Percentiles rank a stretch among this genome's conserved stretches.
Conservation (phyloP, 2,797 vertebrate genomes). For the Falco columbarius region DNA sequence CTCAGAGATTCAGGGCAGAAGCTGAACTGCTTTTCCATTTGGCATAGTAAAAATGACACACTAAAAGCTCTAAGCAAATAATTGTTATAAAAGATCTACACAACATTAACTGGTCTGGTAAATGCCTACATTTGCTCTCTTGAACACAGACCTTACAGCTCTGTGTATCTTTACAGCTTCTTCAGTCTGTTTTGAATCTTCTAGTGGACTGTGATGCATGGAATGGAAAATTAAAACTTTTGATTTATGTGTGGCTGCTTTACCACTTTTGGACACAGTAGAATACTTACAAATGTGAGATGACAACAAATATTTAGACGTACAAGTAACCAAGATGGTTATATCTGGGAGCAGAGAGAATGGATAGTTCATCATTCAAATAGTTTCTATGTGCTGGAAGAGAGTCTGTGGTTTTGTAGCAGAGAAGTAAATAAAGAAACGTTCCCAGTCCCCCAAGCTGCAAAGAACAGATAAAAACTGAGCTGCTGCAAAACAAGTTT, state of each 20-base stretch:
- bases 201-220: neutral
- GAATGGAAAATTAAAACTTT: slow-evolving; percentile 52
- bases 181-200: slow-evolving; percentile 10
- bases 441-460: neutral
- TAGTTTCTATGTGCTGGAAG: neutral
- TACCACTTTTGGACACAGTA: slow-evolving; percentile 14
- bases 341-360: slow-evolving; percentile 19
- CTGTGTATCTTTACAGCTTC: neutral
- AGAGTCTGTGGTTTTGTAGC: neutral
- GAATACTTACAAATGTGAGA: neutral
- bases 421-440: slow-evolving; percentile 26
- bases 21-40: neutral
- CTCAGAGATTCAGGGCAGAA: neutral
- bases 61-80: neutral
- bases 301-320: slow-evolving; percentile 33
- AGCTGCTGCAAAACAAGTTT: slow-evolving; percentile 14
- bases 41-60: neutral
- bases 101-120: neutral
- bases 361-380: slow-evolving; percentile 28
- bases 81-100: neutral
- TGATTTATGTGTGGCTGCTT: slow-evolving; percentile 46
- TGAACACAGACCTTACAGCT: too few relatives aligned
- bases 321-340: neutral
- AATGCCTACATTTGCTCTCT: neutral
- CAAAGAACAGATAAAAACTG: slow-evolving; percentile 13